Evolutionary conservation across 2,888 invertebrate species (phyloP).

Genomic region (Drosophila macrospina): DNA sequence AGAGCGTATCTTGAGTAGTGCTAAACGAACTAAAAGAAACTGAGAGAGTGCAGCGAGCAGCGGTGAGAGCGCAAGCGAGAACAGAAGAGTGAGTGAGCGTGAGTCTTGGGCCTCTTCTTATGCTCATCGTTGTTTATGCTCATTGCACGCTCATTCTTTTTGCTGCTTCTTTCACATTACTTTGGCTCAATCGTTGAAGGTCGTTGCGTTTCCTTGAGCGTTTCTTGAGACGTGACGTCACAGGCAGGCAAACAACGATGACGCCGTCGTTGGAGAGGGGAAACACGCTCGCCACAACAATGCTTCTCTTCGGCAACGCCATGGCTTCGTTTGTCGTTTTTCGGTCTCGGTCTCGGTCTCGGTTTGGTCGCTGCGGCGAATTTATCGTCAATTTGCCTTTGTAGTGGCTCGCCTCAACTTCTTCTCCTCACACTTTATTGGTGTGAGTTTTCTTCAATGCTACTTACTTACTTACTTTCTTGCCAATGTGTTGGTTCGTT

Average conservation of each 20-base stretch:
- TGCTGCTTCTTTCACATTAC: conserved; percentile 28
- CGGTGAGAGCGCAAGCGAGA: conserved; percentile 2
- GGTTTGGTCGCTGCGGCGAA: conserved; percentile 66
- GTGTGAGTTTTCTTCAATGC: conserved; percentile 75
- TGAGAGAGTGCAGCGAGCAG: conserved; percentile 12
- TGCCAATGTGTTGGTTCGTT: conserved; percentile 39
- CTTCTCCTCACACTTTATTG: conserved; percentile 45
- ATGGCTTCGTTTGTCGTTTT: conserved; percentile 23
- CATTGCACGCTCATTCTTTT: conserved; percentile 46
- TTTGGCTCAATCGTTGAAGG: conserved; percentile 66
- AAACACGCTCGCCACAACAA: conserved; percentile 62
- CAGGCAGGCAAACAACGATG: conserved; percentile 29
- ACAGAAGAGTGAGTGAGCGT: conserved; percentile 10
- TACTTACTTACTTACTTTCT: conserved; percentile 16
- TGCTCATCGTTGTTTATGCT: conserved; percentile 36
- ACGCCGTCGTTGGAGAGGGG: conserved; percentile 63
- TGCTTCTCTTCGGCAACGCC: conserved; percentile 17
- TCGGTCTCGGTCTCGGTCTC: not conserved
- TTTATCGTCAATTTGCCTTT: conserved; percentile 55
- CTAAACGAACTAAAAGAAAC: conserved; percentile 36
- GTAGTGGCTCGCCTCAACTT: conserved; percentile 49
- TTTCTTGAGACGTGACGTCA: conserved; percentile 74
- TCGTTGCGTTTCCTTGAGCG: conserved; percentile 76
- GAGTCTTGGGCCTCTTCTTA: conserved; percentile 24
- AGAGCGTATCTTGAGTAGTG: conserved; percentile 36